These are phyloP conservation scores for Strigamia crassipes DNA, from an alignment of 2,888 invertebrate genomes.

Conservation along the genomic window DNA sequence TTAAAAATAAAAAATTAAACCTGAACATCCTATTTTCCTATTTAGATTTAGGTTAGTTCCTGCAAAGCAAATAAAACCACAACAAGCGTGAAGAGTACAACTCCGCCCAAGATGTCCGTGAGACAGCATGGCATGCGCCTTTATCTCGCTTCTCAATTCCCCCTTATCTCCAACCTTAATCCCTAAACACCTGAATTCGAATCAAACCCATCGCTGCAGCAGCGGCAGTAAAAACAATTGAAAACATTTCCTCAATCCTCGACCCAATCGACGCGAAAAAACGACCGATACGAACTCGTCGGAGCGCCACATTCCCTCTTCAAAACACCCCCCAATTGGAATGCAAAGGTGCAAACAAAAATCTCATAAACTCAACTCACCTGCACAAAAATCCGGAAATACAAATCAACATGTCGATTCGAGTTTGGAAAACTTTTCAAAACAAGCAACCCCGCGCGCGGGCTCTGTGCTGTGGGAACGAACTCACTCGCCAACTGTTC, in stretches of 20 bases:
- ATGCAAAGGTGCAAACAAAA: background rate
- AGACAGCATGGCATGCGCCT: background rate
- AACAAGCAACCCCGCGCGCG: background rate
- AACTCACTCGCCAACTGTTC: background rate
- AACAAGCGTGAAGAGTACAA: constrained; percentile 5
- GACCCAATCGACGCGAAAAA: background rate
- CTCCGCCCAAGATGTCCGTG: constrained; percentile 16
- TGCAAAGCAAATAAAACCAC: constrained; percentile 2
- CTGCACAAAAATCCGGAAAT: constrained; percentile 60
- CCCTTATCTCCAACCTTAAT: constrained; percentile 17
- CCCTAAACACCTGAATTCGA: background rate
- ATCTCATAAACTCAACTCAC: constrained; percentile 52
- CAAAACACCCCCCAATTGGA: background rate
- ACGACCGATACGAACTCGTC: background rate
- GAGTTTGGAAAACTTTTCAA: background rate
- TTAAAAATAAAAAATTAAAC: background rate
- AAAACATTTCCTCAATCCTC: background rate
- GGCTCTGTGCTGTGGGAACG: background rate
- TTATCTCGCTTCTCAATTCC: background rate
- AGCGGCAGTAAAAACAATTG: background rate
- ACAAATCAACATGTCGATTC: constrained; percentile 58
- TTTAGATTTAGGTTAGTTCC: background rate
- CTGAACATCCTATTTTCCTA: background rate
- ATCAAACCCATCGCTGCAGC: background rate
- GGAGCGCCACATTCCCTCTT: background rate